phyloP scores from a whole-genome alignment of 2,797 vertebrate genomes.

The Bradypodion ventrale region DNA sequence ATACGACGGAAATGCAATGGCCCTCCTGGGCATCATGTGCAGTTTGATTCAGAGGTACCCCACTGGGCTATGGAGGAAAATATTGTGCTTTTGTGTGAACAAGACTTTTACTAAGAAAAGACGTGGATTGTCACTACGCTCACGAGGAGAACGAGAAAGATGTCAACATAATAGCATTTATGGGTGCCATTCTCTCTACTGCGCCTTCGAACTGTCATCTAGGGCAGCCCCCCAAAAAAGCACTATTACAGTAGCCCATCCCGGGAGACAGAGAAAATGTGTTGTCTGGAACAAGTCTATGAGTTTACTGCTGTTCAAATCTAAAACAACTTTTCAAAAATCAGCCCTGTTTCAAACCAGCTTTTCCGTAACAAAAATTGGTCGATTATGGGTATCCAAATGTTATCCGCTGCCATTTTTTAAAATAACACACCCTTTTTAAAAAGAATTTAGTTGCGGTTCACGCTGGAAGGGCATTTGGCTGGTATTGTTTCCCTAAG shows the following conservation, averaged over 20 bases:
- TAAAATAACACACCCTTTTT: background rate
- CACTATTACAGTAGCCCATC: background rate
- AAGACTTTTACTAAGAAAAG: too few species aligned
- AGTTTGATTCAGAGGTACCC: too few species aligned
- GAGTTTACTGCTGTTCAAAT: background rate
- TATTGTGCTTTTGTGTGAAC: too few species aligned
- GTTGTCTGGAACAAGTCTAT: background rate
- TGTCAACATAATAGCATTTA: too few species aligned
- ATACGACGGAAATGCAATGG: too few species aligned
- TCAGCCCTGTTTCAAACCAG: background rate
- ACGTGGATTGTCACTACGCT: too few species aligned
- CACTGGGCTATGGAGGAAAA: too few species aligned
- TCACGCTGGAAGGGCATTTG: background rate
- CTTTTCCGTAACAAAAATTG: background rate
- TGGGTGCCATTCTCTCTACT: background rate
- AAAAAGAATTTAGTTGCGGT: background rate
- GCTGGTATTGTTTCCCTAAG: background rate
- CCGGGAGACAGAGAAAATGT: background rate
- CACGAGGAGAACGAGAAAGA: background rate
- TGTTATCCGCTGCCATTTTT: background rate
- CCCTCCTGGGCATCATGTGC: too few species aligned
- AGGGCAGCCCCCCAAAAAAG: background rate
- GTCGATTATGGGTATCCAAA: background rate
- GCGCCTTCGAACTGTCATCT: background rate
- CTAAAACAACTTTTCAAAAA: background rate